Percentiles rank a stretch among this genome's conserved stretches.
Conservation (phyloP, 1,140 invertebrate genomes). For the Heterodera schachtii region DNA sequence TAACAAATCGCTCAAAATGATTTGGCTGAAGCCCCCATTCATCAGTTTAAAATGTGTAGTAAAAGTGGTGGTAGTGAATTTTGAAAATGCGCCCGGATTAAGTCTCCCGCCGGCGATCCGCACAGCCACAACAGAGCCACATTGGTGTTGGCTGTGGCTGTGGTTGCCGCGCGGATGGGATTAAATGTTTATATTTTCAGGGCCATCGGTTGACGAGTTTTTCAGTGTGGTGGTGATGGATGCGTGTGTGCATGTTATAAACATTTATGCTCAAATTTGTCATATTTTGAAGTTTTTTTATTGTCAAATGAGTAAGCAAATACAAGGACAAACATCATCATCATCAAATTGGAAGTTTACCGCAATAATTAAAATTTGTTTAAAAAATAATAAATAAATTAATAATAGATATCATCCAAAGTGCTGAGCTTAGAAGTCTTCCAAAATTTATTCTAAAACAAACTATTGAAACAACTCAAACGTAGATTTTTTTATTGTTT, state of each 20-base stretch:
- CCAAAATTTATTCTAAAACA: too few species aligned
- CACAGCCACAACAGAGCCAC: too few species aligned
- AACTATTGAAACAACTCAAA: too few species aligned
- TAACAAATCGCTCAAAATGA: not conserved
- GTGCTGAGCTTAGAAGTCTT: too few species aligned
- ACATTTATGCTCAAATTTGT: constrained; percentile 2
- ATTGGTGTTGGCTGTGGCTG: not conserved
- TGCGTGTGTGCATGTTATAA: too few species aligned
- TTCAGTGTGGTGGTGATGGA: not conserved
- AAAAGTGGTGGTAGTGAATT: not conserved
- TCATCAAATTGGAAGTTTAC: not conserved
- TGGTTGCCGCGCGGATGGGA: not conserved
- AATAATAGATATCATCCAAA: too few species aligned
- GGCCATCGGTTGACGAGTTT: not conserved
- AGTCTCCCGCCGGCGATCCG: not conserved
- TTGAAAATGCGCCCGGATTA: constrained; percentile 2
- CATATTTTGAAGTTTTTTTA: not conserved
- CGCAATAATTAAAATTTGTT: too few species aligned
- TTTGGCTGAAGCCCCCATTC: not conserved
- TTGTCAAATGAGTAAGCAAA: not conserved
- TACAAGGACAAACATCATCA: not conserved
- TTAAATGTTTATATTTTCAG: not conserved
- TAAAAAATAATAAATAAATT: too few species aligned
- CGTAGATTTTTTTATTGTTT: too few species aligned
- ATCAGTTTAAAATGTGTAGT: constrained; percentile 4